phyloP scores from a whole-genome alignment of 2,113 vertebrate species.

The Rhabdomys dilectus region DNA sequence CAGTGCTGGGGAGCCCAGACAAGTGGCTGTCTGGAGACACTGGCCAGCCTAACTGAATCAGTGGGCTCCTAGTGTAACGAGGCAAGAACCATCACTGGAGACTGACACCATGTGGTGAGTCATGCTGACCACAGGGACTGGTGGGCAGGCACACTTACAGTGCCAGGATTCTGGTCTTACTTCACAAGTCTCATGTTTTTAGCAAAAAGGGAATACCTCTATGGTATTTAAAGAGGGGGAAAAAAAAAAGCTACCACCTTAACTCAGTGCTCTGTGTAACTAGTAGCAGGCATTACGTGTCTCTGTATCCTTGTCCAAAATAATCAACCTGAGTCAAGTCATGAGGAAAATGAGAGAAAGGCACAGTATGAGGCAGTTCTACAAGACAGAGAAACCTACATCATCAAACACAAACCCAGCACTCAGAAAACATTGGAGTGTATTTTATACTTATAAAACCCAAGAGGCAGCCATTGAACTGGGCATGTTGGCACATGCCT shows the following conservation, averaged over 20 bases:
- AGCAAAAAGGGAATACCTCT: background rate
- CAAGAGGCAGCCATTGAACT: background rate
- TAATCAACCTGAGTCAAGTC: background rate
- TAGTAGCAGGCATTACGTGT: background rate
- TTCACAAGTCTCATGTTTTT: background rate
- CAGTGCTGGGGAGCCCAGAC: background rate
- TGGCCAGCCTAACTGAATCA: background rate
- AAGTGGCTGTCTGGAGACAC: background rate
- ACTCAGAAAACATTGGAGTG: background rate
- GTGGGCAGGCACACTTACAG: background rate
- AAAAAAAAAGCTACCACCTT: background rate
- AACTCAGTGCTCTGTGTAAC: background rate
- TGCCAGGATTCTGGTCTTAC: too few species aligned
- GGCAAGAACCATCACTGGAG: background rate
- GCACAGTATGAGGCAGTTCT: background rate
- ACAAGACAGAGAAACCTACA: background rate
- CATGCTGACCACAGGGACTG: background rate
- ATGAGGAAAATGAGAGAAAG: background rate
- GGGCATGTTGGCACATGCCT: background rate
- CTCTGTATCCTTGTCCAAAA: background rate
- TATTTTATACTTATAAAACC: background rate
- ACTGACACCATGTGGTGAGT: background rate
- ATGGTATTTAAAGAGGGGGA: background rate
- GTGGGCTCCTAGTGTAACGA: background rate
- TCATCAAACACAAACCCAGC: background rate